Percentiles rank a stretch among this genome's conserved stretches.
phyloP scores from a whole-genome alignment of 2,797 vertebrate genomes.

The Rhinophrynus dorsalis region DNA sequence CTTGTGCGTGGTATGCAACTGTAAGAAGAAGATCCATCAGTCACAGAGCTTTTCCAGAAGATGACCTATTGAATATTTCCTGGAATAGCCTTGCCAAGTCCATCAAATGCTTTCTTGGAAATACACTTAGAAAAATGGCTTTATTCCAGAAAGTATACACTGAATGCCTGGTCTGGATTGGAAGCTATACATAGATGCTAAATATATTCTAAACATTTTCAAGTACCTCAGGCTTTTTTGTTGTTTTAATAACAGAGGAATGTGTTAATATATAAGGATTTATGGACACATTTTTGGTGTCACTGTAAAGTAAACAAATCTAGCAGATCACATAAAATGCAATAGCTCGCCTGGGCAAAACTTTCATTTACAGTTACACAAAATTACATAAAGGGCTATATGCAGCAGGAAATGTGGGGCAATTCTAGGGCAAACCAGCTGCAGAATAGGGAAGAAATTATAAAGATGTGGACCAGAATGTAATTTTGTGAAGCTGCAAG shows the following conservation, averaged over 20 bases:
- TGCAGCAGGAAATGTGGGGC: too few relatives aligned
- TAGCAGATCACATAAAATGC: too few relatives aligned
- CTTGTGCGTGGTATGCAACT: not conserved
- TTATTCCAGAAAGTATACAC: conserved; percentile 66
- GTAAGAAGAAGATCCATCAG: conserved; percentile 60
- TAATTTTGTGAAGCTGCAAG: too few relatives aligned
- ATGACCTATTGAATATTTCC: conserved; percentile 84
- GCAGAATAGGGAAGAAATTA: too few relatives aligned
- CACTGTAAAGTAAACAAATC: not conserved
- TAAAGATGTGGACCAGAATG: too few relatives aligned
- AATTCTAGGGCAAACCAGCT: too few relatives aligned
- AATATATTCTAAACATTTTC: conserved; percentile 14
- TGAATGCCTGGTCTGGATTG: conserved; percentile 73
- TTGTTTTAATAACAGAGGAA: conserved; percentile 7
- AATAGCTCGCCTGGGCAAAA: too few relatives aligned
- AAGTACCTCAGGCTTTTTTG: conserved; percentile 5
- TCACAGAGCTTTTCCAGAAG: conserved; percentile 71
- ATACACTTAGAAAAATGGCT: conserved; percentile 73
- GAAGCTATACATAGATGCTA: conserved; percentile 32
- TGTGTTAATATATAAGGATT: not conserved
- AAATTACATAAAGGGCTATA: too few relatives aligned
- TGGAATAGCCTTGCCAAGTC: conserved; percentile 76
- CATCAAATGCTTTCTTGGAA: conserved; percentile 84
- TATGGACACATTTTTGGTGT: not conserved
- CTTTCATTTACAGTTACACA: too few relatives aligned